Evolutionary conservation across 2,888 invertebrate species (phyloP), one percentile per base, ranked within the genome.

Genomic region (Pyralis farinalis): DNA sequence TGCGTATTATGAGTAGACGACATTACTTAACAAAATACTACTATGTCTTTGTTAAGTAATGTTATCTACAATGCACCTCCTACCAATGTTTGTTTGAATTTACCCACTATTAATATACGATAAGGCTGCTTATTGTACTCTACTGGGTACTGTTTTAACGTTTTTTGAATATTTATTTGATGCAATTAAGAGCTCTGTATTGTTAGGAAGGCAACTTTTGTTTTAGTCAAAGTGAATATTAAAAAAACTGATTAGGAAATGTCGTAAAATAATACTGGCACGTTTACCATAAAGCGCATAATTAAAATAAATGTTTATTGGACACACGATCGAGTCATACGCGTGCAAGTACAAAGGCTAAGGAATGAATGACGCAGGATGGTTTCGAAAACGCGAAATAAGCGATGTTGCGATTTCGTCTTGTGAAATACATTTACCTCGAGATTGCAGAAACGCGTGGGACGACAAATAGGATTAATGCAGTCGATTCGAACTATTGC

Each of bases 321-420:
- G 21, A 21, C 30, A 30, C 16, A 28, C 25, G 51, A 55, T 58
- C 61, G 58, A 63, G 52, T 50, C 50, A 55, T 56, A 63, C 56
- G 64, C 16, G 16, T 16, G 16, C 63, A 66, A 74, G 71, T 70
- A 72, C 68, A 60, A 65, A 73, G 69, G 67, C 63, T 62, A 32
- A 69, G 75, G 75, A 79, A 78, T 69, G 74, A 77, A 77, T 85
- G 86, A 85, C 85, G 83, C 76, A 79, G 83, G 76, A 76, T 69
- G 71, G 71, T 88, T 86, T 86, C 88, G 87, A 88, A 82, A 88
- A 88, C 81, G 82, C 70, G 70, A 85, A 87, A 83, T 86, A 83
- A 82, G 76, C 82, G 74, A 83, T 74, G 83, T 84, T 86, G 88
- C 86, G 84, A 82, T 85, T 81, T 79, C 63, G 70, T 64, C 76